Base-by-base conservation (phyloP, 2,888 invertebrate species). In the Drosophila setosimentum region DNA sequence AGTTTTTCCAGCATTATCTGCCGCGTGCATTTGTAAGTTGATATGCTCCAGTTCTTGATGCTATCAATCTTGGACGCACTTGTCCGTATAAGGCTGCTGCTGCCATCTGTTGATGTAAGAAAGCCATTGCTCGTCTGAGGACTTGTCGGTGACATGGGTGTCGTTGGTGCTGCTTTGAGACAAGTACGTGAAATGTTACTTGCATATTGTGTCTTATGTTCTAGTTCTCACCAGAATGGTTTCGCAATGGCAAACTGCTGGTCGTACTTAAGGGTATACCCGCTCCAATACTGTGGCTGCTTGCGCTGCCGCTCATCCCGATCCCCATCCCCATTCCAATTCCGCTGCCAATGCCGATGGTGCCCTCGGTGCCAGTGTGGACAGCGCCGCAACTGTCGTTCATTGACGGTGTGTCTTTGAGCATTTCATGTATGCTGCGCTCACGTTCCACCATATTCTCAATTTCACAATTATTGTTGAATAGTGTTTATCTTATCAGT, bases 21-120 rank as follows among this genome's bases (percentile, higher is more conserved):
- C 90, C 98, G 97, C 8, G 99, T 99, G 93, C 99, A 99, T 93
- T 99, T 99, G 93, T 98, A 99, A 0, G 99, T 99, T 72, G 98
- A 98, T 91, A 99, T 97, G 76, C 99, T 98, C 99, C 99, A 99
- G 92, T 97, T 98, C 92, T 97, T 98, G 75, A 99, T 94, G 68
- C 97, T 96, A 93, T 99, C 99, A 91, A 99, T 96, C 93, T 98
- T 97, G 53, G 97, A 97, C 29, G 96, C 92, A 66, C 92, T 92
- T 53, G 89, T 92, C 70, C 91, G 88, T 68, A 92, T 79, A 33
- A 92, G 77, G 64, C 90, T 90, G 35, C 90, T 83, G 68, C 87
- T 83, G 32, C 92, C 92, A 45, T 88, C 85, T 48, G 87, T 55
- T 27, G 85, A 75, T 16, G 82, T 89, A 1, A 85, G 48, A n/a